Evolutionary conservation across 1,140 invertebrate species (phyloP), one percentile per base, ranked within the genome.

Genomic region (Pachyrhynchus sulphureomaculatus): DNA sequence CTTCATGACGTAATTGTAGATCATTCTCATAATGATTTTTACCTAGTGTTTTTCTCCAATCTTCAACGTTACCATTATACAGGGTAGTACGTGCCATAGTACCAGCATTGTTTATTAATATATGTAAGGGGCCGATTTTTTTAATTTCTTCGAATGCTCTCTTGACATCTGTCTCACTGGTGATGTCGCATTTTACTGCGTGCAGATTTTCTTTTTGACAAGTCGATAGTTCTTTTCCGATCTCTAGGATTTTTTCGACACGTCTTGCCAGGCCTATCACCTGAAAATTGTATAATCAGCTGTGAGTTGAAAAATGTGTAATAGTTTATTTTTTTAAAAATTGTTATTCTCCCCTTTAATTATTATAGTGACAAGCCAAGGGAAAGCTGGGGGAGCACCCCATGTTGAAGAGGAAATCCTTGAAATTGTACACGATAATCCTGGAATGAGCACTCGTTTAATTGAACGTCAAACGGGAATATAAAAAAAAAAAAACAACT

Each of bases 261-360:
- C 86, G 81, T 44, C 88, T 79, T 0, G 88, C 87, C 37, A 90
- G 77, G 0, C 86, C 90, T 0, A 90, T 81, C 6, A 91, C 89
- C 63, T 69, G 33, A 4, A 24, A 57, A 34, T 29, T 29, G 12
- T n/a, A n/a, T n/a, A n/a, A n/a, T n/a, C n/a, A n/a, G n/a, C n/a
- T n/a, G n/a, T n/a, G n/a, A n/a, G n/a, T n/a, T n/a, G n/a, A n/a
- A n/a, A n/a, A n/a, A n/a, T n/a, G n/a, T n/a, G n/a, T n/a, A n/a
- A n/a, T n/a, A n/a, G n/a, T n/a, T n/a, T n/a, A n/a, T n/a, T n/a
- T n/a, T n/a, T n/a, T n/a, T n/a, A n/a, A n/a, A n/a, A n/a, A n/a
- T n/a, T n/a, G n/a, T n/a, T n/a, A n/a, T n/a, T n/a, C n/a, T n/a
- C n/a, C n/a, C n/a, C n/a, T n/a, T n/a, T n/a, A n/a, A n/a, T n/a